Conservation (phyloP, 1,140 invertebrate species). For the Lepidostoma basale region DNA sequence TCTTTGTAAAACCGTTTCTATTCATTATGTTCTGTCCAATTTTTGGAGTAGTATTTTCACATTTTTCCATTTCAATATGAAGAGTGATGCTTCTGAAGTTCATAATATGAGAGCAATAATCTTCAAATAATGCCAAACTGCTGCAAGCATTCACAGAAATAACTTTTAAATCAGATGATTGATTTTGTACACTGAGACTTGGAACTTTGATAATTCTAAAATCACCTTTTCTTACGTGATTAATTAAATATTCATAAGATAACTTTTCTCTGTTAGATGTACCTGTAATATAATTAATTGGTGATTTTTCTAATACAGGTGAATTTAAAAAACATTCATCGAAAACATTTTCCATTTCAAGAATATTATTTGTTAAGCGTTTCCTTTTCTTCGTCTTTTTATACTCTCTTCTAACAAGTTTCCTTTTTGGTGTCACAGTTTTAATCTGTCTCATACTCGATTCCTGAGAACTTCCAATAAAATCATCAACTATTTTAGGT, state of each 20-base stretch:
- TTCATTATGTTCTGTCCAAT: constrained; percentile 34
- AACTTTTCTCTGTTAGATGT: background rate
- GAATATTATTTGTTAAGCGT: background rate
- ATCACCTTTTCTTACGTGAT: background rate
- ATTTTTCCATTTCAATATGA: constrained; percentile 25
- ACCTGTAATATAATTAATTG: no score
- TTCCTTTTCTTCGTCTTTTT: constrained; percentile 3
- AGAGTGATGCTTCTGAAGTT: constrained; percentile 16
- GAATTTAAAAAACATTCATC: no score
- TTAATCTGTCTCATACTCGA: background rate
- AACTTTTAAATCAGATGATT: background rate
- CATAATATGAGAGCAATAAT: constrained; percentile 11
- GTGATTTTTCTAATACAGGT: no score
- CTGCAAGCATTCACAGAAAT: constrained; percentile 9
- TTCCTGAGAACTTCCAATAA: constrained; percentile 17
- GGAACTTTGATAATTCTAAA: background rate
- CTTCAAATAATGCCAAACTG: constrained; percentile 2
- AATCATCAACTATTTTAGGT: background rate
- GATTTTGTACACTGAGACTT: background rate
- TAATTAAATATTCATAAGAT: background rate
- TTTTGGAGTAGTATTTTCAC: background rate
- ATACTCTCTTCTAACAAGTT: background rate
- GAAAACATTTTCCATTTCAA: background rate
- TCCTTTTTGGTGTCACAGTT: constrained; percentile 7
- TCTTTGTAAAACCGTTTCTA: background rate